A percentile compares a stretch with the other conserved stretches of the same genome.
Conservation (phyloP, 2,888 invertebrate species). For the Germaria angustata region DNA sequence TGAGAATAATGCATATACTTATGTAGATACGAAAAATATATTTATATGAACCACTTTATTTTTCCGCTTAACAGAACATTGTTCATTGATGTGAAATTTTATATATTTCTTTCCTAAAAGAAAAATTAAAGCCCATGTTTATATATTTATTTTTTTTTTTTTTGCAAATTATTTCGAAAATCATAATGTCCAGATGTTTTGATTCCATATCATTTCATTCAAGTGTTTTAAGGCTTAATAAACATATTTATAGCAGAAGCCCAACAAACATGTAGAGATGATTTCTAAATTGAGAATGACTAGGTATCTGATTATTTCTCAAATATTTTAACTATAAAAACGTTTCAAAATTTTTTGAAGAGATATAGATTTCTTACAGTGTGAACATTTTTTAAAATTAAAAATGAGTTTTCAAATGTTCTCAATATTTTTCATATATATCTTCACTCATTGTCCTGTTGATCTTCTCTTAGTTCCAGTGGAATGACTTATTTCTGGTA, state of each 20-base stretch:
- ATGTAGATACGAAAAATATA: neutral
- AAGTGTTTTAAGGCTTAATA: conserved; percentile 59
- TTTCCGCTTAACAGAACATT: conserved; percentile 69
- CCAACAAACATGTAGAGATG: no score
- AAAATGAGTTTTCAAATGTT: no score
- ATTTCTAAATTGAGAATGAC: no score
- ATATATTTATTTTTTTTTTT: neutral
- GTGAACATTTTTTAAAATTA: no score
- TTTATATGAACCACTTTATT: conserved; percentile 55
- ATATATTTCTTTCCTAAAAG: conserved; percentile 63
- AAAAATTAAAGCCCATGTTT: conserved; percentile 32
- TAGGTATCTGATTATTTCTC: no score
- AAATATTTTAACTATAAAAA: no score
- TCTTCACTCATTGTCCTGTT: no score
- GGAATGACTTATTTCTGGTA: no score
- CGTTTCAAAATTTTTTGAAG: no score
- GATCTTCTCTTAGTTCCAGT: no score
- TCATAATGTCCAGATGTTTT: conserved; percentile 76
- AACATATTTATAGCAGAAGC: conserved; percentile 71
- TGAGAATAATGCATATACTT: neutral
- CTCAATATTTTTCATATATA: no score
- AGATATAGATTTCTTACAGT: no score
- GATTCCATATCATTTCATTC: conserved; percentile 78
- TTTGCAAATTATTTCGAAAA: conserved; percentile 42
- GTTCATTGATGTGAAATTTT: conserved; percentile 69